Conservation (phyloP, 1,140 invertebrate species). For the Pentalonia nigronervosa region DNA sequence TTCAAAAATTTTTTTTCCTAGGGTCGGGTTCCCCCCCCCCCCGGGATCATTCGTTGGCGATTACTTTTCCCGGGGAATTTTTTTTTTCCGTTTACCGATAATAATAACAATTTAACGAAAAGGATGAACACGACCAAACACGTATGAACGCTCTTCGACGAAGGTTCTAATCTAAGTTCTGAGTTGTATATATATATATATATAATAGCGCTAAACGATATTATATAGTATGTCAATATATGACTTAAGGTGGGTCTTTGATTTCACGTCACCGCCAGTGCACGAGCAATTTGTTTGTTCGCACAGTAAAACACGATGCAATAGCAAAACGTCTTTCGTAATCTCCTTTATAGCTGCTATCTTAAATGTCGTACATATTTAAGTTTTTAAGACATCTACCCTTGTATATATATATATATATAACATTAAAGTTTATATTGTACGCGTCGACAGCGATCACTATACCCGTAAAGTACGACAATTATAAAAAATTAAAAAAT, state of each 20-base stretch:
- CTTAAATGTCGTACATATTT: not conserved
- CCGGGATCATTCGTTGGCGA: too few species aligned
- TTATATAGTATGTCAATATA: not conserved
- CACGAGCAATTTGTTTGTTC: not conserved
- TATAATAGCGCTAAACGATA: not conserved
- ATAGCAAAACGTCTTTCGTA: not conserved
- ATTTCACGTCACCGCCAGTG: not conserved
- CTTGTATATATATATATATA: not conserved
- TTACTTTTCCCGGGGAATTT: too few species aligned
- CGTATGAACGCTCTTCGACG: too few species aligned
- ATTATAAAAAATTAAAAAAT: too few species aligned
- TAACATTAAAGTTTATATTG: not conserved
- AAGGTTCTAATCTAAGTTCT: not conserved
- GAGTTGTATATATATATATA: not conserved
- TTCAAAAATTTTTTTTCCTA: too few species aligned
- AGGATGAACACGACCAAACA: too few species aligned
- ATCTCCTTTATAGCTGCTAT: not conserved
- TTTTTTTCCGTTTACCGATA: too few species aligned
- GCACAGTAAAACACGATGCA: not conserved
- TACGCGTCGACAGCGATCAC: not conserved
- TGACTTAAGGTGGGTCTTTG: constrained; percentile 5
- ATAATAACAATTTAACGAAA: too few species aligned
- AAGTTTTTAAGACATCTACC: not conserved
- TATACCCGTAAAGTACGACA: not conserved
- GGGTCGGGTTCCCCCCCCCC: too few species aligned